Conservation (phyloP, 2,113 vertebrate genomes). For the Xerus inauris region DNA sequence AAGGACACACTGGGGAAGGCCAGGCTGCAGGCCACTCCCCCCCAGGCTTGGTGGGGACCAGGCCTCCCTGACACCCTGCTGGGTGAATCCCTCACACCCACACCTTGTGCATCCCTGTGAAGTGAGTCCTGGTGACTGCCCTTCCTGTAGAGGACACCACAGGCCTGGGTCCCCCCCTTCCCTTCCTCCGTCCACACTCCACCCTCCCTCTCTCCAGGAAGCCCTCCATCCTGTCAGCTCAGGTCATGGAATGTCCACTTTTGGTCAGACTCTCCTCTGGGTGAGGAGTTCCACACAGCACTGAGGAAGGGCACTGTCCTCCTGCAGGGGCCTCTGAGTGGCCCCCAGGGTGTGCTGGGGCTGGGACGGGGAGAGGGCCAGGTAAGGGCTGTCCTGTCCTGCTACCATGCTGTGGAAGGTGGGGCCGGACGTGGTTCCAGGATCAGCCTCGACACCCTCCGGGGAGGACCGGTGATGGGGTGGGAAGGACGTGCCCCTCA, state of each 20-base stretch:
- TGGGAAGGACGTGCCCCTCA: not conserved
- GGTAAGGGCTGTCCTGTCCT: not conserved
- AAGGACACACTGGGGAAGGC: fast-evolving
- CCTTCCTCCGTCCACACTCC: not conserved
- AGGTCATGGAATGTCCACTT: fast-evolving
- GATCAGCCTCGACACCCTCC: not conserved
- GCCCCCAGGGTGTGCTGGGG: not conserved
- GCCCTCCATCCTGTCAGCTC: no score
- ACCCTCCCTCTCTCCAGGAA: not conserved
- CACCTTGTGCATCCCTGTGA: not conserved
- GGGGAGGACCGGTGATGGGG: not conserved
- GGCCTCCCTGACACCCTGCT: no score
- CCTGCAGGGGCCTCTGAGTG: fast-evolving
- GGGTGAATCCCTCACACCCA: not conserved
- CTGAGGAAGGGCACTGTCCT: fast-evolving
- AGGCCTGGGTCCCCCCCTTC: not conserved
- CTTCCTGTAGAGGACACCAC: not conserved
- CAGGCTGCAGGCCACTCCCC: not conserved
- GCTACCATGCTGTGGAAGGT: not conserved
- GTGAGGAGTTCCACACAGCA: no score
- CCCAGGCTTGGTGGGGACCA: not conserved
- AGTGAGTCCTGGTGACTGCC: not conserved
- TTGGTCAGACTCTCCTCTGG: not conserved
- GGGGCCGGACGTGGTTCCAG: not conserved
- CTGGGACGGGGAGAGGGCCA: not conserved